Evolutionary conservation across 2,888 invertebrate genomes (phyloP).

Genomic region (Synanthedon formicaeformis): DNA sequence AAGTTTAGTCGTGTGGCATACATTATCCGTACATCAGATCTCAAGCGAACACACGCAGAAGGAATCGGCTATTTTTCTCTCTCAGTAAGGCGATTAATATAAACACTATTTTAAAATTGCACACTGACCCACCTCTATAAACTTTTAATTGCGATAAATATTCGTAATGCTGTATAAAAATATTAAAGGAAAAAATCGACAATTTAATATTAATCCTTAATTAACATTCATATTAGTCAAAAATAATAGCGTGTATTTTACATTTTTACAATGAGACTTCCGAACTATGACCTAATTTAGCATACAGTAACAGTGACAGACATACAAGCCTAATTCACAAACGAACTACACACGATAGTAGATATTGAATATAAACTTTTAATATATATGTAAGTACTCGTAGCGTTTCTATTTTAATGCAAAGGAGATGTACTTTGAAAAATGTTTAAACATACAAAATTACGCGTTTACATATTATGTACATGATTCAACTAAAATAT

Average conservation of each 20-base stretch:
- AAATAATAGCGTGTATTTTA: constrained; percentile 65
- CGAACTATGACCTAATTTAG: constrained; percentile 56
- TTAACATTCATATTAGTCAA: constrained; percentile 60
- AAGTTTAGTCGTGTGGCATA: constrained; percentile 23
- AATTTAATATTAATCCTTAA: constrained; percentile 55
- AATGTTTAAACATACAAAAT: constrained; percentile 61
- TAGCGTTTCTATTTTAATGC: constrained; percentile 59
- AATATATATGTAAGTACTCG: constrained; percentile 37
- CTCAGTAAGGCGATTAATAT: constrained; percentile 66
- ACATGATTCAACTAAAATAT: constrained; percentile 56
- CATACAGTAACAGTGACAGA: constrained; percentile 33
- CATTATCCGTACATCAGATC: constrained; percentile 30
- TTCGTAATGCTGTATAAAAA: constrained; percentile 70
- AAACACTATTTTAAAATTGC: constrained; percentile 63
- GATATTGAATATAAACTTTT: constrained; percentile 47
- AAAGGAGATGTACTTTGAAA: constrained; percentile 63
- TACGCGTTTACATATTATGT: constrained; percentile 60
- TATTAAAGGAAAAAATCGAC: constrained; percentile 68
- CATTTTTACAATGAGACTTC: constrained; percentile 67
- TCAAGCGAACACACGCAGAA: constrained; percentile 55
- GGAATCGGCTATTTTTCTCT: constrained; percentile 65
- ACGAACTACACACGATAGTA: constrained; percentile 63
- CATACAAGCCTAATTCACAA: constrained; percentile 61
- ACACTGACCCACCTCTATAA: constrained; percentile 68
- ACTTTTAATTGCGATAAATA: constrained; percentile 69